Conservation (phyloP, 2,797 vertebrate genomes). For the Pipistrellus nathusii region DNA sequence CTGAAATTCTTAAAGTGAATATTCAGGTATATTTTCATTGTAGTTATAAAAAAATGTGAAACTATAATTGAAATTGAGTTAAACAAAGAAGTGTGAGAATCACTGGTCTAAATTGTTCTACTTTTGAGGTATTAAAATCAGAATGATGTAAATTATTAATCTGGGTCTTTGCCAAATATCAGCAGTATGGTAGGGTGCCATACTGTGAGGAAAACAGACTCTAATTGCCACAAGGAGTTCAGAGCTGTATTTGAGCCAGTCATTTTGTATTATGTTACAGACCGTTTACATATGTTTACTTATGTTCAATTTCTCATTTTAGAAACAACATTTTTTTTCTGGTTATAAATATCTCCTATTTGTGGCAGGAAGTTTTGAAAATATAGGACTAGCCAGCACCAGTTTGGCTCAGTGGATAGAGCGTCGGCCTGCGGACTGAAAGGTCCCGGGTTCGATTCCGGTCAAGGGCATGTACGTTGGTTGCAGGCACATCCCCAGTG, state of each 20-base stretch:
- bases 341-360: neutral
- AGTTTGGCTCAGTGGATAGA: too few relatives aligned
- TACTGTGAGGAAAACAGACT: neutral
- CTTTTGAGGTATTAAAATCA: constrained; percentile 8
- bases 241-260: neutral
- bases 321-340: neutral
- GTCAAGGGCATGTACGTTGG: too few relatives aligned
- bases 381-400: neutral
- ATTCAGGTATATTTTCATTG: constrained; percentile 9
- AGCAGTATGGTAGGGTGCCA: neutral
- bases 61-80: constrained; percentile 14
- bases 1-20: constrained; percentile 27
- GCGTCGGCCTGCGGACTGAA: too few relatives aligned
- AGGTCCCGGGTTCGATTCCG: too few relatives aligned
- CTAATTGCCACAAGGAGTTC: neutral
- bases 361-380: neutral
- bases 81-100: neutral
- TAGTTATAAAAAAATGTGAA: constrained; percentile 4
- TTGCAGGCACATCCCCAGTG: too few relatives aligned
- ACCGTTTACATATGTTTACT: neutral
- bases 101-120: neutral
- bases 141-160: neutral
- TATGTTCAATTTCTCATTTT: neutral
- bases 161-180: neutral
- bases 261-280: neutral